Evolutionary conservation across 2,888 invertebrate species (phyloP).

Genomic region (Brachylomia viminalis): DNA sequence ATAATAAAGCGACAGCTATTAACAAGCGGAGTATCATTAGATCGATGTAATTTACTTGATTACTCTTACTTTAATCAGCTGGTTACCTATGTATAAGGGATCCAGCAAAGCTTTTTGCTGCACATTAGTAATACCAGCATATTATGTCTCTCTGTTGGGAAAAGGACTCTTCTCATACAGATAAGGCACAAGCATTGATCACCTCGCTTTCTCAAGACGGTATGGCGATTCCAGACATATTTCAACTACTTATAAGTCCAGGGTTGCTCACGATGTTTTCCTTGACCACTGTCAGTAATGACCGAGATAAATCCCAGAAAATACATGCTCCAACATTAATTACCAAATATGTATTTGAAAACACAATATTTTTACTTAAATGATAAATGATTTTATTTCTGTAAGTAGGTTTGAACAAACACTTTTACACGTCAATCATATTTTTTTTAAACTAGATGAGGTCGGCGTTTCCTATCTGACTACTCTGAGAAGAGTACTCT

Average conservation of each 20-base stretch:
- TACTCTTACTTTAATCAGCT: constrained; percentile 13
- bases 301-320: background rate
- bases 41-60: constrained; percentile 17
- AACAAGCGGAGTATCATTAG: constrained; percentile 21
- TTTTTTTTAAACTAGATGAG: no score
- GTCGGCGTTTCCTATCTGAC: no score
- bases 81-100: background rate
- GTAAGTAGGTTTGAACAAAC: no score
- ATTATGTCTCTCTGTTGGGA: background rate
- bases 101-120: background rate
- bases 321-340: background rate
- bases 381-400: no score
- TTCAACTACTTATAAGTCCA: background rate
- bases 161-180: background rate
- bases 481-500: no score
- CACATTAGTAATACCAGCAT: background rate
- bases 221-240: background rate
- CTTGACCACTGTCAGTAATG: background rate
- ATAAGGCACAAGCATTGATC: background rate
- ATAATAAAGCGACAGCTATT: constrained; percentile 30
- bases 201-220: background rate
- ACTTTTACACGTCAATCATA: no score
- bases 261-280: background rate
- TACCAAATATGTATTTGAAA: background rate
- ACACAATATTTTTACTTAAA: background rate